Percentiles rank a stretch among this genome's conserved stretches.
phyloP scores from a whole-genome alignment of 1,140 invertebrate species.

The Ctenoplectra terminalis region DNA sequence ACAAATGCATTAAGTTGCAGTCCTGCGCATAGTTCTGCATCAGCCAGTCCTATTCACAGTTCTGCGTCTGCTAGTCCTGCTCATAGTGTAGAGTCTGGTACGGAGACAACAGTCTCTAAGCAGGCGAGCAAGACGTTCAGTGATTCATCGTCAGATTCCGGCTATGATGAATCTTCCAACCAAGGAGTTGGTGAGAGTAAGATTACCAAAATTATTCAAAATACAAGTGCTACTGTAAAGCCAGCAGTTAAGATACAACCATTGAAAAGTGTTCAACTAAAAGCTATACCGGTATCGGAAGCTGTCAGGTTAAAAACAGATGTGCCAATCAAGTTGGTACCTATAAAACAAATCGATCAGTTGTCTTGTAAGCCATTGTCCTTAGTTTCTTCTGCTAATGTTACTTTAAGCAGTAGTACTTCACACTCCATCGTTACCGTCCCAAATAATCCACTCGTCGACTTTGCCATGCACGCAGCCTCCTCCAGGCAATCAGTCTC shows the following conservation, averaged over 20 bases:
- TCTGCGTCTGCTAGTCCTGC: slow-evolving; percentile 78
- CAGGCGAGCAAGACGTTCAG: slow-evolving; percentile 82
- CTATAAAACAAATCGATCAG: slow-evolving; percentile 73
- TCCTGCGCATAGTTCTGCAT: slow-evolving; percentile 77
- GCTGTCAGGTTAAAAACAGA: slow-evolving; percentile 72
- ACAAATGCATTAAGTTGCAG: slow-evolving; percentile 61
- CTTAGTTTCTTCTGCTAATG: slow-evolving; percentile 67
- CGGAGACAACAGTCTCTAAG: slow-evolving; percentile 68
- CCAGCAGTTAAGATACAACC: slow-evolving; percentile 61
- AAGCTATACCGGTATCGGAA: slow-evolving; percentile 70
- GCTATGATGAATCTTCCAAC: slow-evolving; percentile 86
- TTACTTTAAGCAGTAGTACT: slow-evolving; percentile 62
- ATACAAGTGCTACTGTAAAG: slow-evolving; percentile 47
- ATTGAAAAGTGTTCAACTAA: slow-evolving; percentile 68
- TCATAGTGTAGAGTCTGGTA: slow-evolving; percentile 76
- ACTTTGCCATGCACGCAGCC: slow-evolving; percentile 80
- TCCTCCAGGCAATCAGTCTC: slow-evolving; percentile 75
- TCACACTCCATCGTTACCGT: slow-evolving; percentile 63
- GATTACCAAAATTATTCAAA: slow-evolving; percentile 71
- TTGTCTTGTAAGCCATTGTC: slow-evolving; percentile 76
- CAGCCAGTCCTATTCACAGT: slow-evolving; percentile 76
- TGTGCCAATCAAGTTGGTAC: slow-evolving; percentile 72
- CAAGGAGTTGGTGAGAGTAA: slow-evolving; percentile 79
- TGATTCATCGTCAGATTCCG: slow-evolving; percentile 86
- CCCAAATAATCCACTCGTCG: slow-evolving; percentile 76